Evolutionary conservation across 2,888 invertebrate species (phyloP).

Genomic region (Chesias legatella): DNA sequence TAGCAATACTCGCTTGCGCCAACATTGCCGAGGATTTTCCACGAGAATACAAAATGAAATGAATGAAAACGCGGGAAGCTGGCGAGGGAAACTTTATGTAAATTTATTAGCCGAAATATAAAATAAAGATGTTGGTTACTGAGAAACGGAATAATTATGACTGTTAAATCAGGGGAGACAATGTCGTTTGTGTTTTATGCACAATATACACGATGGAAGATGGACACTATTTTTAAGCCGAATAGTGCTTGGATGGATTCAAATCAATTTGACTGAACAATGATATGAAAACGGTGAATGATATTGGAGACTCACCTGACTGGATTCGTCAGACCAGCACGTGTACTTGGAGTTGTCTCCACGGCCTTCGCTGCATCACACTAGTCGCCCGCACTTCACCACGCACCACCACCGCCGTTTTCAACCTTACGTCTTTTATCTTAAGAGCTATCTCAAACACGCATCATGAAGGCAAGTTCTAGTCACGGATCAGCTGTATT

Average conservation of each 20-base stretch:
- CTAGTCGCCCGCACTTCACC: constrained; percentile 36
- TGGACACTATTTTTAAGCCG: no score
- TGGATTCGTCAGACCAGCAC: constrained; percentile 72
- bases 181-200: no score
- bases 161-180: no score
- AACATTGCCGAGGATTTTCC: constrained; percentile 3
- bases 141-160: no score
- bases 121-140: no score
- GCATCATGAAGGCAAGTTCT: constrained; percentile 34
- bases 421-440: constrained; percentile 39
- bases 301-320: constrained; percentile 55
- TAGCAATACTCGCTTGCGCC: constrained; percentile 7
- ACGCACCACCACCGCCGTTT: constrained; percentile 44
- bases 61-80: no score
- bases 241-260: no score
- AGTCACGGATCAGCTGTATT: constrained; percentile 52
- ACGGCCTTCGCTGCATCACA: constrained; percentile 68
- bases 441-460: constrained; percentile 33
- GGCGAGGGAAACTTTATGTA: no score
- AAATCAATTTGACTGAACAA: no score
- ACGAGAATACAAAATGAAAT: background rate
- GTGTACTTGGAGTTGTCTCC: constrained; percentile 44
- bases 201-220: no score
- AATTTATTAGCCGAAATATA: no score
- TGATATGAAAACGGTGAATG: background rate